Evolutionary conservation across 1,140 invertebrate genomes (phyloP), one percentile per base, ranked within the genome.

Genomic region (Drosophila suzukii): DNA sequence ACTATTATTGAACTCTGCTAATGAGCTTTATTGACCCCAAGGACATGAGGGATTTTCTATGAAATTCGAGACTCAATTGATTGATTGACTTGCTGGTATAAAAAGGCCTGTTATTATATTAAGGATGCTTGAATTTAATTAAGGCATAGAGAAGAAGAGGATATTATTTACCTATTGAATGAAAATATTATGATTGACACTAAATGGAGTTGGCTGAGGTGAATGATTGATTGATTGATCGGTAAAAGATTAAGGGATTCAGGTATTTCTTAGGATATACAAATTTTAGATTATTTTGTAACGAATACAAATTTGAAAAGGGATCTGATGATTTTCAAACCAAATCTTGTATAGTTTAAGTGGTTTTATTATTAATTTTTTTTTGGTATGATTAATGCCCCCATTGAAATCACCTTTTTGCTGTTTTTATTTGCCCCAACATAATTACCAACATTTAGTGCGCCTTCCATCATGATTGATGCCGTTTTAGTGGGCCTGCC

Each of bases 21-120:
- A 82, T 84, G 80, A 82, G 79, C 70, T 46, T 38, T 47, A 71
- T 77, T 70, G 66, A 78, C 44, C 67, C 30, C 36, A 27, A 39
- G 50, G 39, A 47, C 36, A 6, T 44, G 17, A 11, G 13, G 5
- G 24, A 38, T 46, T 39, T 47, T 70, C 34, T 13, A 38, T 30
- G 6, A 13, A 20, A 20, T 38, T 20, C 3, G 2, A 12, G 1
- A 12, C 24, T 12, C 30, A 30, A 56, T 54, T 38, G 53, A 63
- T 68, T 57, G 49, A 47, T 57, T 77, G 76, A 79, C 44, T 61
- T 49, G 46, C 4, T 17, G 10, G 11, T 1, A 17, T 20, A 13
- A 27, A 34, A 32, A 10, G 10, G 2, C 12, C 38, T 38, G 7
- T 38, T 17, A 30, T 56, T 38, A 55, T n/a, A 10, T 43, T 6